These are phyloP conservation scores for Daktulosphaira vitifoliae DNA, from an alignment of 1,140 invertebrate species.

Conservation along the genomic window DNA sequence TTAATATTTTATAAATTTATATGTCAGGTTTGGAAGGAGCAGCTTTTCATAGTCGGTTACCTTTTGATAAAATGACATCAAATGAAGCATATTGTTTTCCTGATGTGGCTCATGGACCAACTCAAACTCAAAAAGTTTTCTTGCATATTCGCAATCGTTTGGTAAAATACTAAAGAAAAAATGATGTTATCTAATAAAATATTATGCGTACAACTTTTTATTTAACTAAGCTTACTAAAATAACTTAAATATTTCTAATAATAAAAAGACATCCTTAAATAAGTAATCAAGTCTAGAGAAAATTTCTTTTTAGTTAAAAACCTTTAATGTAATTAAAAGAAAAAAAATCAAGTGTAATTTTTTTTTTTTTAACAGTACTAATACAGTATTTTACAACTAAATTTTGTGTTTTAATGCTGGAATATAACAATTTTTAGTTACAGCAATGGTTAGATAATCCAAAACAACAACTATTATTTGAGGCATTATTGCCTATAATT, in stretches of 20 bases:
- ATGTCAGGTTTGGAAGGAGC: slow-evolving; percentile 71
- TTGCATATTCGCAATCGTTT: slow-evolving; percentile 86
- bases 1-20: not conserved
- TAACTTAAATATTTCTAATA: no score
- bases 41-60: slow-evolving; percentile 85
- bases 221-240: not conserved
- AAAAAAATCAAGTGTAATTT: not conserved
- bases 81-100: slow-evolving; percentile 88
- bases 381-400: not conserved
- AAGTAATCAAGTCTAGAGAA: no score
- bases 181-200: not conserved
- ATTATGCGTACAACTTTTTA: not conserved
- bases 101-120: slow-evolving; percentile 71
- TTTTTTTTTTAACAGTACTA: not conserved
- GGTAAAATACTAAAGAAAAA: slow-evolving; percentile 44
- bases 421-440: slow-evolving; percentile 55
- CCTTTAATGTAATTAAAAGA: no score
- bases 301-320: no score
- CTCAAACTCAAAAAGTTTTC: slow-evolving; percentile 82
- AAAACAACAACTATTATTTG: slow-evolving; percentile 79
- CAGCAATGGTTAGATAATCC: slow-evolving; percentile 96
- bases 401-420: slow-evolving; percentile 6
- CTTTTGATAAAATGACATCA: slow-evolving; percentile 90
- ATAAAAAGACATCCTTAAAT: no score
- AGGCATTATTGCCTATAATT: slow-evolving; percentile 69